Percentiles rank a stretch among this genome's conserved stretches.
Evolutionary conservation across 1,140 invertebrate species (phyloP).

Genomic region (Ephestia elutella): DNA sequence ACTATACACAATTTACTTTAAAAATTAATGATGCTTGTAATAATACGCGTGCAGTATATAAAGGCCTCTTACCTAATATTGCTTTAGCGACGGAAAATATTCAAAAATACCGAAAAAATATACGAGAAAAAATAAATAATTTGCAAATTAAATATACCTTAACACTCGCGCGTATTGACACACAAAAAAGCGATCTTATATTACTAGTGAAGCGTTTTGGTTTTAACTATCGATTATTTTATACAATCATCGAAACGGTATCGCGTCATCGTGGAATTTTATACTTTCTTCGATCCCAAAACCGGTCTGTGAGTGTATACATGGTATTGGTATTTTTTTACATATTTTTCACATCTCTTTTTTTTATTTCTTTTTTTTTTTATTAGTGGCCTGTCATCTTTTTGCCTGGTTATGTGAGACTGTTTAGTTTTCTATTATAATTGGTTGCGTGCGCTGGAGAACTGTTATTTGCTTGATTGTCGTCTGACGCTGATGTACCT

Average conservation of each 20-base stretch:
- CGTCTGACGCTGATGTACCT: conserved; percentile 17
- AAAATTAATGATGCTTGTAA: conserved; percentile 13
- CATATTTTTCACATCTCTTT: conserved; percentile 29
- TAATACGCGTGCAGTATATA: conserved; percentile 20
- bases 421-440: not conserved
- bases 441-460: conserved; percentile 17
- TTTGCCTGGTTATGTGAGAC: not conserved
- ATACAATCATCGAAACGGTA: conserved; percentile 42
- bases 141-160: conserved; percentile 48
- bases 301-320: conserved; percentile 24
- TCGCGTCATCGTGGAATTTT: conserved; percentile 50
- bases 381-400: conserved; percentile 3
- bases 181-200: conserved; percentile 52
- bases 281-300: conserved; percentile 61
- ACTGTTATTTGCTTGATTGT: conserved; percentile 18
- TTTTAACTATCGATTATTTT: conserved; percentile 49
- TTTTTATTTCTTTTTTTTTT: not conserved
- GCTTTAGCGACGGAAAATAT: conserved; percentile 31
- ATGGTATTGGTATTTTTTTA: conserved; percentile 20
- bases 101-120: conserved; percentile 22
- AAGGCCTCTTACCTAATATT: conserved; percentile 53
- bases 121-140: conserved; percentile 21
- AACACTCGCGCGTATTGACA: conserved; percentile 39
- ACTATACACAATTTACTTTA: conserved; percentile 17
- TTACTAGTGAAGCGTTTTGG: conserved; percentile 33